Percentiles rank a stretch among this genome's conserved stretches.
Evolutionary conservation across 1,140 invertebrate species (phyloP).

Genomic region (Harpegnathos saltator): DNA sequence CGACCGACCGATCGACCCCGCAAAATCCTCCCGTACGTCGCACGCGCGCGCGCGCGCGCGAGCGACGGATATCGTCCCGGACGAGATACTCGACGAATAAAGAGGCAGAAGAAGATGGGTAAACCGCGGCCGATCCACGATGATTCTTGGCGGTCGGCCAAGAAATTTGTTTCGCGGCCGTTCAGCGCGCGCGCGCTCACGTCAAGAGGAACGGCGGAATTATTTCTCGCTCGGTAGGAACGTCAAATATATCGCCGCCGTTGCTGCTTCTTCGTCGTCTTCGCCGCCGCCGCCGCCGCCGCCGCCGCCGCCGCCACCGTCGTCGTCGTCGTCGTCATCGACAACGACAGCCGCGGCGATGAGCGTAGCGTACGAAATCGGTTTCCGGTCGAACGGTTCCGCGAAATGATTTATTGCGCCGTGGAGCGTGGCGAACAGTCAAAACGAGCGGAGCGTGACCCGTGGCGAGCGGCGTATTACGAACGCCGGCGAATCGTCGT

Average conservation of each 20-base stretch:
- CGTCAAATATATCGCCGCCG: slow-evolving; percentile 59
- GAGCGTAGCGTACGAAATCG: slow-evolving; percentile 80
- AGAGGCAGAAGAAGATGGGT: slow-evolving; percentile 20
- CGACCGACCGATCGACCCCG: slow-evolving; percentile 2
- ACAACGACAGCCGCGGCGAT: slow-evolving; percentile 57
- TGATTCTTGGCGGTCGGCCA: slow-evolving; percentile 28
- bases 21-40: slow-evolving; percentile 31
- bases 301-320: slow-evolving; percentile 23
- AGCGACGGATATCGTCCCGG: slow-evolving; percentile 17
- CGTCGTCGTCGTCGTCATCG: slow-evolving; percentile 46
- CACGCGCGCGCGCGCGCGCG: no score
- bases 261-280: slow-evolving; percentile 24
- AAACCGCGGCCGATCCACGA: slow-evolving; percentile 21
- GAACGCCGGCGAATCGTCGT: slow-evolving; percentile 81
- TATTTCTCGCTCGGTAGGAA: slow-evolving; percentile 67
- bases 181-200: slow-evolving; percentile 54
- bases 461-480: slow-evolving; percentile 71
- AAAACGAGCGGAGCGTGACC: slow-evolving; percentile 82
- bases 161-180: slow-evolving; percentile 55
- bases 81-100: slow-evolving; percentile 46
- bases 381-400: slow-evolving; percentile 85
- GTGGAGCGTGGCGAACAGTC: slow-evolving; percentile 75
- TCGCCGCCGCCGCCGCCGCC: slow-evolving; percentile 42
- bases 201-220: slow-evolving; percentile 50
- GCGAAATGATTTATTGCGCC: slow-evolving; percentile 85